Base-by-base conservation (phyloP, 1,140 invertebrate genomes). In the Mylabris phalerata region DNA sequence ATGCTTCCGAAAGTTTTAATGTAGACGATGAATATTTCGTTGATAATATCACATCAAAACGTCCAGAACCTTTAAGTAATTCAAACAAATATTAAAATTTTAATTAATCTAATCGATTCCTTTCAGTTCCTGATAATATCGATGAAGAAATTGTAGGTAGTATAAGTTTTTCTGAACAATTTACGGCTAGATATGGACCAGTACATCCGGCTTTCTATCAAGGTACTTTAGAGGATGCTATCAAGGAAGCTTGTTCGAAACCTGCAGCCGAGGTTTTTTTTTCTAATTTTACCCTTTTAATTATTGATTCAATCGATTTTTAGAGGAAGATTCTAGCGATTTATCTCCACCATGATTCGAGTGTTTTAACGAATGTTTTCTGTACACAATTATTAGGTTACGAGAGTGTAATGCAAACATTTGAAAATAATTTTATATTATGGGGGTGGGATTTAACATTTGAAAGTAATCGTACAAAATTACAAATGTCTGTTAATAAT, bases 391-490 rank as follows among this genome's bases (percentile, higher is more conserved):
- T 95, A 52, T 78, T 98, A 55, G 93, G 93, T 73, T 88, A 87
- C 66, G 93, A 95, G 71, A 88, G 88, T 46, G 86, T 97, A 48
- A 84, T 95, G 48, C 87, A 92, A 73, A 88, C 88, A 60, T 80
- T 98, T 32, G 84, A 86, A 50, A 84, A 82, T 27, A 93, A 95
- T 79, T 97, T 96, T 77, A 77, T 97, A 24, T 82, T 93, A 0
- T 98, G 92, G 84, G 93, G 93, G 48, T 98, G 95, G 95, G 95
- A 98, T 75, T 81, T 97, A 59, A 95, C 93, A 1, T 83, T 84
- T 62, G 86, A 90, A 64, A 84, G 85, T 60, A 96, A 96, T 75
- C 87, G 87, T 76, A 80, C 38, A 70, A 89, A 86, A 73, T 80
- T 90, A 59, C 74, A 89, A 56, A 74, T 79, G 13, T 82, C 84